Base-by-base conservation (phyloP, 1,140 invertebrate genomes). In the Argopecten irradians region DNA sequence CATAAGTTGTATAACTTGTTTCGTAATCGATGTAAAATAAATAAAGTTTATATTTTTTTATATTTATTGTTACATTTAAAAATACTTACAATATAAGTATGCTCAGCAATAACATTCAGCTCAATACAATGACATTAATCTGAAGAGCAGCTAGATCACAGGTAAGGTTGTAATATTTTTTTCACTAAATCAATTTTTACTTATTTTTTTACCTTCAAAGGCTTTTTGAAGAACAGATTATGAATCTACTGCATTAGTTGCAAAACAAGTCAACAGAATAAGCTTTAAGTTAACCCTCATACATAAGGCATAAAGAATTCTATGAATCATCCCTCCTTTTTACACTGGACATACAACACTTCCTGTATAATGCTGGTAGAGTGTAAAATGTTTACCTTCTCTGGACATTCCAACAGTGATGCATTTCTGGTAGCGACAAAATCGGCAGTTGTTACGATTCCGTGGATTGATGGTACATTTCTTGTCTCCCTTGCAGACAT, bases 381-480 rank as follows among this genome's bases (percentile, higher is more conserved):
- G 34, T 32, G 19, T 19, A 88, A 7, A 83, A 14, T 13, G 39
- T 83, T 46, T 87, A 94, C 93, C 93, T 89, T 93, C 92, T 90
- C 93, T 86, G 14, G 98, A 99, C 98, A 99, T 99, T 83, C 98
- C 98, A 36, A 99, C 98, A 92, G 97, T 94, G 3, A 99, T 96
- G 95, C 98, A 99, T 96, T 99, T 99, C 93, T 98, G 96, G 92
- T 99, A 96, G 32, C 98, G 97, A 94, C 98, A 99, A 5, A 98
- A 98, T 95, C 99, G 98, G 96, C 98, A 99, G 19, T 98, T 98
- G 22, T 98, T 99, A 87, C 98, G 97, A 94, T 98, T 99, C 96
- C 99, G 98, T 96, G 99, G 99, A 96, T 98, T 99, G 95, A 99
- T 99, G 88, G 98, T 97, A 95, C 98, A 99, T 34, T 90, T 90